phyloP scores from a whole-genome alignment of 2,113 vertebrate genomes.

The Agapornis roseicollis region DNA sequence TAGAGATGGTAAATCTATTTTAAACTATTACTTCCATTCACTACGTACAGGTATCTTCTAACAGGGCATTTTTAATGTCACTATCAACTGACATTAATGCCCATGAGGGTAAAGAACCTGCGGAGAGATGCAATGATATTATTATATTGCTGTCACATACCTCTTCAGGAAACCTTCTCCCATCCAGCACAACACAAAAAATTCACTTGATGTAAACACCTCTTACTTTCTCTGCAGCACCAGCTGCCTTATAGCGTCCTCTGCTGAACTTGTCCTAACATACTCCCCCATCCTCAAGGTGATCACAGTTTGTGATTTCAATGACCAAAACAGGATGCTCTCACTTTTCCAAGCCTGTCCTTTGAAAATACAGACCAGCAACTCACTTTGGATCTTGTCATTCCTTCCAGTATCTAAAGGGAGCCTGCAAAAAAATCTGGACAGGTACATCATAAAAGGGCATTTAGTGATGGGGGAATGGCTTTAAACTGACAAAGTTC shows the following conservation, averaged over 20 bases:
- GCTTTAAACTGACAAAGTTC: not conserved
- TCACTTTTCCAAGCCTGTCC: not conserved
- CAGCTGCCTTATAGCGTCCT: not conserved
- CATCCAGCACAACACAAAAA: not conserved
- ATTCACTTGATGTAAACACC: fast-evolving
- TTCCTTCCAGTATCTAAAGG: not conserved
- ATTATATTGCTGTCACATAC: not conserved
- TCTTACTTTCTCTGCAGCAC: not conserved
- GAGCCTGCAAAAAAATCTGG: not conserved
- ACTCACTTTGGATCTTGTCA: fast-evolving
- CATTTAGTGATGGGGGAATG: not conserved
- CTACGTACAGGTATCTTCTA: not conserved
- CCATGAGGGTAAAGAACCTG: not conserved
- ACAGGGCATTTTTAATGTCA: not conserved
- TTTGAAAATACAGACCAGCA: fast-evolving
- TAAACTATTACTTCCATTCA: not conserved
- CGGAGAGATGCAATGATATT: not conserved
- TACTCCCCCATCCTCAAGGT: not conserved
- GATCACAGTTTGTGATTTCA: not conserved
- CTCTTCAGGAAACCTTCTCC: not conserved
- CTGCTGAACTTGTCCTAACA: not conserved
- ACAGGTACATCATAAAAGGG: not conserved
- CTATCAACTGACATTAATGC: not conserved
- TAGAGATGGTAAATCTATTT: not conserved
- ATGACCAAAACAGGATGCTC: not conserved